Evolutionary conservation across 2,888 invertebrate genomes (phyloP), one percentile per base, ranked within the genome.

Genomic region (Nomada hirtipes): DNA sequence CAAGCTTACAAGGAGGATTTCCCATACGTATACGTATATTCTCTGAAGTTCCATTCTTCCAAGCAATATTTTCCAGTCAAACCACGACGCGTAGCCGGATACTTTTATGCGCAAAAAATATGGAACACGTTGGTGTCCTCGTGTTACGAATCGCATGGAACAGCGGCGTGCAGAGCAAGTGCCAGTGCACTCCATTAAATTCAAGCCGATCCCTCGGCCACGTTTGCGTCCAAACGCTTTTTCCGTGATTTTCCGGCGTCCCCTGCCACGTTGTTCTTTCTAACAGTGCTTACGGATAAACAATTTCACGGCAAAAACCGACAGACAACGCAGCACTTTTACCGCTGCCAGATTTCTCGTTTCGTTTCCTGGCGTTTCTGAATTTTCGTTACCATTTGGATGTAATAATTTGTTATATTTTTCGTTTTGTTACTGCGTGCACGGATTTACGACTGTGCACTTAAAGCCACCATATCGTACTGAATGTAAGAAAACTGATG

Each of bases 101-200:
- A 52, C 36, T 36, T 71, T 50, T 47, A 63, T 55, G 55, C 47
- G 55, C 1, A 55, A 26, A 63, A 79, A 79, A 75, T 75, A 69
- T 69, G 59, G 65, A 20, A 55, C 65, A n/a, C 65, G 47, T 10
- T 23, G 57, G 63, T 69, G 59, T 52, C 53, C 47, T 23, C 52
- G 70, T 76, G 76, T 70, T 60, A 67, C 71, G 71, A 72, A 68
- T 73, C 63, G 61, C 61, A 52, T 47, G 68, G 52, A 77, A 77
- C 53, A 73, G 44, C 42, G 52, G 18, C 73, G 60, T 23, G 44
- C 15, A 29, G 42, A 76, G 55, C 67, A 57, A 77, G 59, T 59
- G 63, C 60, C 57, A 15, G 73, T 64, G 59, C 77, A 55, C 77
- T 69, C 80, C 77, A 73, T 80, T 80, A 73, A 80, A 80, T 80